Evolutionary conservation across 2,797 vertebrate species (phyloP), one percentile per base, ranked within the genome.

Genomic region (Malurus leucopterus): DNA sequence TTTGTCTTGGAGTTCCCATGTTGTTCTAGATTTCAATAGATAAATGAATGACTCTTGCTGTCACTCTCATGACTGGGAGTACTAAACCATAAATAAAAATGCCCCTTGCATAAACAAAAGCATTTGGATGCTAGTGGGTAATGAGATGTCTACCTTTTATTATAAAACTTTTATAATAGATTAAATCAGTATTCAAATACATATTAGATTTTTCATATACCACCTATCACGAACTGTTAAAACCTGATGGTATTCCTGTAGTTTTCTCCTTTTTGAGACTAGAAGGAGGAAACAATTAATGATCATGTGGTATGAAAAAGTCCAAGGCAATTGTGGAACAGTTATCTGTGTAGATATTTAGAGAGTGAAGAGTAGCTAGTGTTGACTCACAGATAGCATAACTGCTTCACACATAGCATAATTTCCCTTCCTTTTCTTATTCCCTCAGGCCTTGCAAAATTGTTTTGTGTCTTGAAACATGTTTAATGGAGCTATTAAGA

Each of bases 401-500:
- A 89, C 64, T 95, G n/a, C 57, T 69, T 93, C 51, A 58, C 44
- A 50, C 29, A 16, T 20, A 73, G 38, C 13, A 14, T 69, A 92
- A 92, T 89, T 95, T 82, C 40, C 14, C 30, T 58, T 74, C 67
- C 26, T 75, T 83, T 89, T 76, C 71, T 68, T 32, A 53, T 86
- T 72, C 70, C 92, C 71, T 4, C 13, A 72, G 77, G 74, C 83
- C 63, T 75, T 3, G 1, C 63, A 76, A 72, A 92, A 84, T 83
- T 74, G 34, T 93, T 95, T 90, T 75, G 47, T 90, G 47, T 78
- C 88, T 75, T 92, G 55, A 90, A 93, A 74, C 73, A 51, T 82
- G n/a, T 57, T 89, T 95, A 95, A 92, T 94, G 76, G 88, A 81
- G 53, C 72, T 86, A 50, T 94, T 94, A 89, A 93, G 92, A 61